Conservation (phyloP, 2,888 invertebrate species). For the Machimus rusticus region DNA sequence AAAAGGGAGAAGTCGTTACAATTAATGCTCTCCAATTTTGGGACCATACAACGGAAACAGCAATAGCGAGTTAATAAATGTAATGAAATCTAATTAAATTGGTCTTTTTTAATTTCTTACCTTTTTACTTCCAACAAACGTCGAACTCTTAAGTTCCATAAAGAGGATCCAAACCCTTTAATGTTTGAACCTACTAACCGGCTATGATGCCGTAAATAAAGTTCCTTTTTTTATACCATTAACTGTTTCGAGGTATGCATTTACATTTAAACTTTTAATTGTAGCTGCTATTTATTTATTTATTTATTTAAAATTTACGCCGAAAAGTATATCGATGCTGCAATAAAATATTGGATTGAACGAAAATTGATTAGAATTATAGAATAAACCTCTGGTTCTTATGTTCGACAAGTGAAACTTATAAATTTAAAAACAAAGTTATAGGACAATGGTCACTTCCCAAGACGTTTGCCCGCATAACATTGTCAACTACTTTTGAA, state of each 20-base stretch:
- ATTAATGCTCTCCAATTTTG: conserved; percentile 56
- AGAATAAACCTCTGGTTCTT: neutral
- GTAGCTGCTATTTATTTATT: too few species aligned
- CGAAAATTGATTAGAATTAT: neutral
- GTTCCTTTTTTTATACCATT: too few species aligned
- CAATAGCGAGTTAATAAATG: neutral
- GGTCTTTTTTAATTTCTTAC: neutral
- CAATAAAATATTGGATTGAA: neutral
- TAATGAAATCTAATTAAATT: neutral
- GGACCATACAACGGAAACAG: conserved; percentile 47
- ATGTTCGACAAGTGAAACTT: conserved; percentile 47
- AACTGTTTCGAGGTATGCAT: too few species aligned
- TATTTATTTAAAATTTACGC: too few species aligned
- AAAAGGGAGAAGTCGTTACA: conserved; percentile 62
- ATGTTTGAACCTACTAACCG: too few species aligned
- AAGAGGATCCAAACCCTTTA: too few species aligned
- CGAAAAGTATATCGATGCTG: too few species aligned
- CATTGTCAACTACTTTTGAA: conserved; percentile 81
- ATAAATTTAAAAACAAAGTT: conserved; percentile 73
- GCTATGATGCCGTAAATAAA: too few species aligned
- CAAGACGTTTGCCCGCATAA: conserved; percentile 80
- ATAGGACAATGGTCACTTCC: conserved; percentile 98
- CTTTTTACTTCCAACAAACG: too few species aligned
- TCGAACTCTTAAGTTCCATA: too few species aligned
- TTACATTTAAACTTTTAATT: too few species aligned